phyloP scores from a whole-genome alignment of 2,888 invertebrate genomes.

The Cordilura impudica region DNA sequence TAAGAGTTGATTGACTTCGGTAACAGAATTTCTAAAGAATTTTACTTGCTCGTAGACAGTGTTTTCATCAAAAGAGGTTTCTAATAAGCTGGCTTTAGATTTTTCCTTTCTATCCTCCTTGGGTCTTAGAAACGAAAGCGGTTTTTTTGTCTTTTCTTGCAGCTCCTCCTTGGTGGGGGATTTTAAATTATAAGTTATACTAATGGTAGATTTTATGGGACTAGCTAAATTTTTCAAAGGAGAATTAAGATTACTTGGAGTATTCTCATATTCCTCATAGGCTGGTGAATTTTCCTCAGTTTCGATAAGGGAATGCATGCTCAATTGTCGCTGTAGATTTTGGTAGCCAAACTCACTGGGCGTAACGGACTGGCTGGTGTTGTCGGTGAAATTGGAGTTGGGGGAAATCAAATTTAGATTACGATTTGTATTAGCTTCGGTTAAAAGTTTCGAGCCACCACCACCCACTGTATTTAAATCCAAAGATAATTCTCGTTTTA shows the following conservation, averaged over 20 bases:
- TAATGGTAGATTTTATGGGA: constrained; percentile 84
- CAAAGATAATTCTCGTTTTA: constrained; percentile 76
- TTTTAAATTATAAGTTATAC: constrained; percentile 82
- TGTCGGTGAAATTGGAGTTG: constrained; percentile 76
- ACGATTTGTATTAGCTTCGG: constrained; percentile 36
- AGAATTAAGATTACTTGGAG: constrained; percentile 73
- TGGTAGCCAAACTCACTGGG: constrained; percentile 78
- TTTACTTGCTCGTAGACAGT: constrained; percentile 87
- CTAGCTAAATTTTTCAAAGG: constrained; percentile 75
- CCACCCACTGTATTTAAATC: constrained; percentile 71
- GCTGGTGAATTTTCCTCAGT: constrained; percentile 76
- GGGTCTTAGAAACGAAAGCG: constrained; percentile 51
- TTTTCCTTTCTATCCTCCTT: constrained; percentile 45
- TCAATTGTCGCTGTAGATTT: constrained; percentile 76
- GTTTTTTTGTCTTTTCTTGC: constrained; percentile 78
- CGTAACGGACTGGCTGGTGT: constrained; percentile 78
- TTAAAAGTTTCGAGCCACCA: constrained; percentile 64
- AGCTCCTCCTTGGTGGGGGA: constrained; percentile 79
- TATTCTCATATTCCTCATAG: constrained; percentile 75
- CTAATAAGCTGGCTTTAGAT: constrained; percentile 74
- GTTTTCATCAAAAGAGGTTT: constrained; percentile 80
- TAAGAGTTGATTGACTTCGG: constrained; percentile 84
- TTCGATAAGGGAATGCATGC: constrained; percentile 75
- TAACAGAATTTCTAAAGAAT: constrained; percentile 85
- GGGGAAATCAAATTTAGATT: constrained; percentile 70